Percentiles rank a stretch among this genome's conserved stretches.
These are phyloP conservation scores for Hirudinaria manillensis DNA, from an alignment of 2,888 invertebrate genomes.

Conservation along the genomic window DNA sequence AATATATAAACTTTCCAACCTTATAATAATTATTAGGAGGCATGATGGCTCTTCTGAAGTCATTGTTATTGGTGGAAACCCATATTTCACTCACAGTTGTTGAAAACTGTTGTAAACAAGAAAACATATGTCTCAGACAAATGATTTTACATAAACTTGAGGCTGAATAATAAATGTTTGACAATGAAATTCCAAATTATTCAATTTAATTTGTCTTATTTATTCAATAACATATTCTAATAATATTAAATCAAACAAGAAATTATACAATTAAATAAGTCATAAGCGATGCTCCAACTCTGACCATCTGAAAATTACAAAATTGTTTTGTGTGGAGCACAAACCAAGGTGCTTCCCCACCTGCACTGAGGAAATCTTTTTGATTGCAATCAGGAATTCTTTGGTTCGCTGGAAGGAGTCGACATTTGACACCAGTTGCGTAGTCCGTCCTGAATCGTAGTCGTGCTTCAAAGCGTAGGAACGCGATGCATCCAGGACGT, in stretches of 20 bases:
- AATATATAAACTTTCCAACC: neutral
- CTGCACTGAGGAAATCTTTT: neutral
- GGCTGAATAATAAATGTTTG: too few relatives aligned
- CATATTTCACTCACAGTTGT: neutral
- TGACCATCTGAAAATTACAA: too few relatives aligned
- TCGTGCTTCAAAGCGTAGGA: slow-evolving; percentile 10
- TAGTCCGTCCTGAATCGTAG: neutral
- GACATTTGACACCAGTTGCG: slow-evolving; percentile 3
- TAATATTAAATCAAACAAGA: too few relatives aligned
- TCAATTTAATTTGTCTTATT: too few relatives aligned
- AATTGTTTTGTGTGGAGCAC: too few relatives aligned
- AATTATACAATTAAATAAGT: too few relatives aligned
- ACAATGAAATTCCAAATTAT: too few relatives aligned
- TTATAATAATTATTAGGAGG: neutral
- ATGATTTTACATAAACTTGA: neutral
- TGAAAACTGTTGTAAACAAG: neutral
- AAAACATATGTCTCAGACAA: neutral
- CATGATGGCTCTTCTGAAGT: slow-evolving; percentile 13
- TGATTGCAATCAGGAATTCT: slow-evolving; percentile 5
- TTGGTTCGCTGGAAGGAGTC: neutral
- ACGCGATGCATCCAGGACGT: slow-evolving; percentile 8
- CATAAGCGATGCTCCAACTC: too few relatives aligned
- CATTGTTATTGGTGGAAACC: neutral
- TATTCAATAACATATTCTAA: too few relatives aligned
- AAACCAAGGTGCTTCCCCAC: too few relatives aligned